phyloP scores from a whole-genome alignment of 2,113 vertebrate species.

The Leptobrachium leishanense region DNA sequence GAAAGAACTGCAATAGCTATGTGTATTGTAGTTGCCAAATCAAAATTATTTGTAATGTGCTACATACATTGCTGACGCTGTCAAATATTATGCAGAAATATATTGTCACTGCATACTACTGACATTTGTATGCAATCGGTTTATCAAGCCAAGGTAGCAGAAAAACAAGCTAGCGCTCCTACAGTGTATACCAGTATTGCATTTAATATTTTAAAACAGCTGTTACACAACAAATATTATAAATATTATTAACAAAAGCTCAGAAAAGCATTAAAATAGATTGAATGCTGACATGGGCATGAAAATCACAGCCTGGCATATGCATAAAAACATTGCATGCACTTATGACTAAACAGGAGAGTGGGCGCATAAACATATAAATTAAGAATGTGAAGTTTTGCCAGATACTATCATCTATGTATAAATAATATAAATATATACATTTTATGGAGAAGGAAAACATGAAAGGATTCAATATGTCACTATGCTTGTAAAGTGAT shows the following conservation, averaged over 20 bases:
- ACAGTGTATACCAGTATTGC: conserved; percentile 4
- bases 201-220: conserved; percentile 24
- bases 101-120: too few relatives aligned
- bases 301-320: conserved; percentile 23
- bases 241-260: neutral
- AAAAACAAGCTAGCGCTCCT: too few relatives aligned
- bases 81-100: too few relatives aligned
- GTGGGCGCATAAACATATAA: conserved; percentile 35
- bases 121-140: too few relatives aligned
- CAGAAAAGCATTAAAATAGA: conserved; percentile 26
- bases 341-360: conserved; percentile 33
- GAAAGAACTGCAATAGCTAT: too few relatives aligned
- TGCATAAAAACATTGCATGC: conserved; percentile 37
- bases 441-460: conserved; percentile 14
- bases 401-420: conserved; percentile 35
- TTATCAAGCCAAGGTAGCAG: too few relatives aligned
- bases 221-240: conserved; percentile 17
- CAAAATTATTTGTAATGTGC: too few relatives aligned
- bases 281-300: conserved; percentile 14
- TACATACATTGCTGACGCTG: too few relatives aligned
- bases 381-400: conserved; percentile 29
- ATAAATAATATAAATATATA: conserved; percentile 31
- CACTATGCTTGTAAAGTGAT: neutral
- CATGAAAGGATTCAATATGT: conserved; percentile 26
- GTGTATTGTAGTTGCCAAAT: too few relatives aligned